Evolutionary conservation across 2,113 vertebrate genomes (phyloP), one percentile per base, ranked within the genome.

Genomic region (Ploceus nigricollis): DNA sequence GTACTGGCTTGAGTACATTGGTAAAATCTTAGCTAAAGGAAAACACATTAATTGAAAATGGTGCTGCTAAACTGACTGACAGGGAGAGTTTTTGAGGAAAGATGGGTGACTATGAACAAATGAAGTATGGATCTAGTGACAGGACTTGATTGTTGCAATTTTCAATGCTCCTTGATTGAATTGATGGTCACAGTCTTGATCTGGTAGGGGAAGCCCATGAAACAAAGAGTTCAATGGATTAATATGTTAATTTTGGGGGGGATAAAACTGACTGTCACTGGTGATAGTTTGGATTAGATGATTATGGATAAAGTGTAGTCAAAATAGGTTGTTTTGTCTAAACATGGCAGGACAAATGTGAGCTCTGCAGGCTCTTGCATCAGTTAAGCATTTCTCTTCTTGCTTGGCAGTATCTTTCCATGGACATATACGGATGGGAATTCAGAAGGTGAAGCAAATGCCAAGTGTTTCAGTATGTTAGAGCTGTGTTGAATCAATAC

Each of bases 361-460:
- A 31, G 4, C 8, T 53, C 22, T 54, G 2, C 30, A 31, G 48
- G 44, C 11, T 51, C 37, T 28, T 4, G 11, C 30, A 61, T 37
- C 53, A 37, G 48, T 64, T 72, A 6, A 0, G 4, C 2, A 2
- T 90, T 89, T 79, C 39, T 69, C 42, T 22, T 25, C 44, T 66
- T 24, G 24, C 18, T 28, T 51, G 48, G 72, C 14, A 16, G 14
- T 24, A 1, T 22, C 6, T 81, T 68, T 73, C 9, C 8, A 2
- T 56, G 58, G 58, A 5, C 12, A 8, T n/a, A 5, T 1, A 2
- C 0, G 2, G 21, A 4, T 28, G 15, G 58, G 39, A 84, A 28
- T 42, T 66, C 37, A 75, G 45, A 64, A 45, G 33, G 4, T 77
- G n/a, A 33, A 72, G 48, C 42, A 53, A 13, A 23, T 30, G 24